Base-by-base conservation (phyloP, 2,888 invertebrate genomes). In the Cryptocephalus moraei region DNA sequence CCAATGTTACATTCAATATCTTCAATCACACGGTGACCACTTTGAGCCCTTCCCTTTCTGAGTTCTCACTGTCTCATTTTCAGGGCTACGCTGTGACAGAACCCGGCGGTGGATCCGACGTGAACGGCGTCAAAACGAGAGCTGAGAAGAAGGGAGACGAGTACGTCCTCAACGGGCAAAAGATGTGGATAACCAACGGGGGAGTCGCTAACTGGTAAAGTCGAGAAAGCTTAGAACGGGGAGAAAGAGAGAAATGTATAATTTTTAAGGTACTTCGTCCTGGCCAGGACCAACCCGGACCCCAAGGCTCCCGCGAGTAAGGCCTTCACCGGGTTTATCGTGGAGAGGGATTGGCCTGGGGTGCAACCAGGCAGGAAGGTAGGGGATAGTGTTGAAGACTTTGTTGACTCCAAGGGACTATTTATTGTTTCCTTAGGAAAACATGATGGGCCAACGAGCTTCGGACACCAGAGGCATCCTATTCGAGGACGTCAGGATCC, bases 141-240 rank as follows among this genome's bases (percentile, higher is more conserved):
- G 94, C 94, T 0, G 93, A 82, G 61, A 91, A 91, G 69, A 92
- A 92, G 68, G 92, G 93, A 2, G 87, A 91, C 53, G 89, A 93
- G 64, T 96, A 86, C 74, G 80, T 96, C 52, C 65, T 95, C 22
- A 85, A 62, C 43, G 95, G 95, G 1, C 89, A 91, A 64, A 95
- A 96, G 73, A 95, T 95, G 94, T 96, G 95, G 95, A 96, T 96
- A 63, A 95, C 95, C 45, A 94, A 94, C 66, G 94, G 91, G 31
- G 93, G 91, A 36, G 86, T 90, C 33, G 95, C 95, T 33, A 91
- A 90, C 71, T 95, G 89, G 90, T 87, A 62, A 56, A 54, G 1
- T 22, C 6, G 6, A 22, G 3, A 22, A 4, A 4, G 6, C 3
- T 22, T 22, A 6, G 22, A 22, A 6, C 6, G 22, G 6, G 22